Percentiles rank a stretch among this genome's conserved stretches.
Conservation (phyloP, 2,888 invertebrate genomes). For the Tupiocoris notatus region DNA sequence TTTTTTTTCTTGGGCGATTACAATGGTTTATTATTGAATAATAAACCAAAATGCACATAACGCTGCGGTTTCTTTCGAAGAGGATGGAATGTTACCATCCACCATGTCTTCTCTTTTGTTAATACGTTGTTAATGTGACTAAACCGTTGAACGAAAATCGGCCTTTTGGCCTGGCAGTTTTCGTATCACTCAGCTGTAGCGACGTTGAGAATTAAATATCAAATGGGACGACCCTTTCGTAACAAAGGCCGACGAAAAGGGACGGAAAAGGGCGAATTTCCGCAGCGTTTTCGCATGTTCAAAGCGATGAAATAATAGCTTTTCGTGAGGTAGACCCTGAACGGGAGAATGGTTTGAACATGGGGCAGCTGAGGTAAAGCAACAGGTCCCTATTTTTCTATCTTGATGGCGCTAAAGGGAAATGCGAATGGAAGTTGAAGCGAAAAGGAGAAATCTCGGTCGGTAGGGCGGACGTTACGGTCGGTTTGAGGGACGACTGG, state of each 20-base stretch:
- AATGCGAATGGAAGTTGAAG: neutral
- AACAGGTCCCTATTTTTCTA: conserved; percentile 25
- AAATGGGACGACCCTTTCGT: neutral
- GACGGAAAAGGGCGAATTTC: neutral
- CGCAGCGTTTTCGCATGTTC: neutral
- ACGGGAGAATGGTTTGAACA: neutral
- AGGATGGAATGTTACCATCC: no score
- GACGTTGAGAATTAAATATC: neutral
- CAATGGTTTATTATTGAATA: no score
- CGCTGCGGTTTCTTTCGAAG: no score
- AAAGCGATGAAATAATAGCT: neutral
- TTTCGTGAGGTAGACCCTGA: neutral
- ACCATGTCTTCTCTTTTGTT: no score
- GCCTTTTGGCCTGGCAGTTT: neutral
- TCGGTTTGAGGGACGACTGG: no score
- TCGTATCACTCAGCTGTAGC: neutral
- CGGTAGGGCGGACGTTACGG: neutral
- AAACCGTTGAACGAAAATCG: no score
- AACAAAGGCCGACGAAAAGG: neutral
- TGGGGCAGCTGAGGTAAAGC: neutral
- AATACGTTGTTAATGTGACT: no score
- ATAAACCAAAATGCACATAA: no score
- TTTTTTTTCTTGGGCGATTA: no score
- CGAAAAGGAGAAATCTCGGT: neutral
- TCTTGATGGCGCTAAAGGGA: neutral